Percentiles rank a stretch among this genome's conserved stretches.
Evolutionary conservation across 2,888 invertebrate species (phyloP).

Genomic region (Abrostola tripartita): DNA sequence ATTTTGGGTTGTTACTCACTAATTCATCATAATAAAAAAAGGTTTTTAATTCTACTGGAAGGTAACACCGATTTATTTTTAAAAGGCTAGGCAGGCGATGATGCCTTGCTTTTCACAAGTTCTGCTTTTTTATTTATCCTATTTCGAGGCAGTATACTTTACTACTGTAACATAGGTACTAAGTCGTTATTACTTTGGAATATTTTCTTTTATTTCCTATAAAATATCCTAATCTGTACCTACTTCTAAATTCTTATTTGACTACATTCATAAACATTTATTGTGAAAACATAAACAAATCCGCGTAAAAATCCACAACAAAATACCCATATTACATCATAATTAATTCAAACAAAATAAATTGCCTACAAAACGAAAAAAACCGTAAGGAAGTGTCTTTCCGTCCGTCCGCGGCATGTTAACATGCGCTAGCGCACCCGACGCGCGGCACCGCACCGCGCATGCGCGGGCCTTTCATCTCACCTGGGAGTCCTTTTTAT

Average conservation of each 20-base stretch:
- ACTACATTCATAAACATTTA: not conserved
- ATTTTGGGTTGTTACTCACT: too few relatives aligned
- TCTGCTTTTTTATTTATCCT: too few relatives aligned
- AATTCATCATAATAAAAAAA: too few relatives aligned
- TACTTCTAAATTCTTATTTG: not conserved
- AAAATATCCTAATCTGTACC: too few relatives aligned
- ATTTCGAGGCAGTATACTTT: too few relatives aligned
- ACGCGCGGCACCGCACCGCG: slow-evolving; percentile 57
- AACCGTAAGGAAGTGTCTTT: slow-evolving; percentile 76
- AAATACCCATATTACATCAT: slow-evolving; percentile 40
- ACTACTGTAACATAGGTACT: too few relatives aligned
- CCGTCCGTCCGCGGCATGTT: slow-evolving; percentile 70
- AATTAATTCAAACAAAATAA: slow-evolving; percentile 49
- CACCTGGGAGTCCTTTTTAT: slow-evolving; percentile 79
- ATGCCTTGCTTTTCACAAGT: too few relatives aligned
- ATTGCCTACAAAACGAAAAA: slow-evolving; percentile 40
- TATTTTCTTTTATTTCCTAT: too few relatives aligned
- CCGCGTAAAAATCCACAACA: slow-evolving; percentile 14
- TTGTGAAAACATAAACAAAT: not conserved
- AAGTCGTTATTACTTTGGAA: too few relatives aligned
- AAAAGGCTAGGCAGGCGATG: too few relatives aligned
- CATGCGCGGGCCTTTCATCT: slow-evolving; percentile 79
- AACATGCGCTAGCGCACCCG: slow-evolving; percentile 73
- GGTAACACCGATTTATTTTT: too few relatives aligned
- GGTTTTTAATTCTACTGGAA: too few relatives aligned